These are phyloP conservation scores for Andrena minutula DNA, from an alignment of 2,888 invertebrate genomes.

Conservation along the genomic window DNA sequence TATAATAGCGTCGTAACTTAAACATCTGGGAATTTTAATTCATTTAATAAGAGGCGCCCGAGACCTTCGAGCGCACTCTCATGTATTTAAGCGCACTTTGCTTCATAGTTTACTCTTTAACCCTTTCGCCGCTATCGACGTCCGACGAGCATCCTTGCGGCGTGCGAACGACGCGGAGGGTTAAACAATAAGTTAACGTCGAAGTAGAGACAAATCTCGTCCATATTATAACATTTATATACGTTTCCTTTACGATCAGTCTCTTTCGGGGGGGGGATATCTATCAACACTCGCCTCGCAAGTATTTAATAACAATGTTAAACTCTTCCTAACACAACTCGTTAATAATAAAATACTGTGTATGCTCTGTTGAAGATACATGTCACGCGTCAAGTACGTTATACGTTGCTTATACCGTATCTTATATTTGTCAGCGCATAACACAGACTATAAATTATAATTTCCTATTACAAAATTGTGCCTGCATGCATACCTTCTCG, in stretches of 20 bases:
- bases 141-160: too few relatives aligned
- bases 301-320: slow-evolving; percentile 43
- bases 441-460: slow-evolving; percentile 36
- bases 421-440: slow-evolving; percentile 40
- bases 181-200: slow-evolving; percentile 24
- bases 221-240: slow-evolving; percentile 17
- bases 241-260: slow-evolving; percentile 57
- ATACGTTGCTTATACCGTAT: slow-evolving; percentile 22
- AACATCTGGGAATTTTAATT: slow-evolving; percentile 1
- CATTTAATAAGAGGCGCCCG: background rate
- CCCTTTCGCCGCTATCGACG: background rate
- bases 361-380: slow-evolving; percentile 42
- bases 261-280: slow-evolving; percentile 53
- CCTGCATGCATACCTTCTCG: background rate
- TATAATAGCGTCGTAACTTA: slow-evolving; percentile 14
- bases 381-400: slow-evolving; percentile 11
- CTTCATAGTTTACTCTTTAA: background rate
- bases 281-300: slow-evolving; percentile 47
- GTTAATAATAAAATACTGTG: slow-evolving; percentile 61
- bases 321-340: slow-evolving; percentile 30
- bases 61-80: background rate
- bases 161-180: background rate
- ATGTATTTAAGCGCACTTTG: background rate
- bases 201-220: slow-evolving; percentile 36
- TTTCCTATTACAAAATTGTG: slow-evolving; percentile 25